phyloP scores from a whole-genome alignment of 2,888 invertebrate species.

The Bellardia pandia region DNA sequence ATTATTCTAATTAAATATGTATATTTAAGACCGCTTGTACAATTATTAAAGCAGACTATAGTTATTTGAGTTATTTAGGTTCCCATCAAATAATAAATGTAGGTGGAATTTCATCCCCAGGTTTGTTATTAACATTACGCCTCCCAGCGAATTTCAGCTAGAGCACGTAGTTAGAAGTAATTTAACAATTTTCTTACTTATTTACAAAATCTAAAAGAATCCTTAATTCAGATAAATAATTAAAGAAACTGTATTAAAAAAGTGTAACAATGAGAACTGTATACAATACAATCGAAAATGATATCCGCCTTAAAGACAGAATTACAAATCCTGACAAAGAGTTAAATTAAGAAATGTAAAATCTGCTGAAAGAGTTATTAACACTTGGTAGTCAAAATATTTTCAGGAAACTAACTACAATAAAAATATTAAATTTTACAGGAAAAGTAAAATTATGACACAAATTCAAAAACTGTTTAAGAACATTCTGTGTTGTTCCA shows the following conservation, averaged over 20 bases:
- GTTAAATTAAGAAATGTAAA: conserved; percentile 9
- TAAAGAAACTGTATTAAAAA: conserved; percentile 1
- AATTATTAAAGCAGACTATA: no score
- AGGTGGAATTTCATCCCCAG: no score
- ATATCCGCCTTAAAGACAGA: conserved; percentile 27
- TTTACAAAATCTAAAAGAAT: neutral
- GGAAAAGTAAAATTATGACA: conserved; percentile 73
- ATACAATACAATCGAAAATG: neutral
- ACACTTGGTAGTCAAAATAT: conserved; percentile 24
- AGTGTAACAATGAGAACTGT: neutral
- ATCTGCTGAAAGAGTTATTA: conserved; percentile 39
- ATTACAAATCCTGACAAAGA: neutral
- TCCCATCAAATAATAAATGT: no score
- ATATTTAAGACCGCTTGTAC: no score
- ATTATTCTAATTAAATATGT: no score
- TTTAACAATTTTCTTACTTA: neutral
- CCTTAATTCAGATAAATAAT: neutral
- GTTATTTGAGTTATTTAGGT: no score
- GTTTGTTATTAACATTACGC: no score
- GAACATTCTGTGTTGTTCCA: neutral
- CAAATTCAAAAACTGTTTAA: conserved; percentile 58
- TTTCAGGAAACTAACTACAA: neutral
- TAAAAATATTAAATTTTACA: conserved; percentile 56
- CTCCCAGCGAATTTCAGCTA: conserved; percentile 4
- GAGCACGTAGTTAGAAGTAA: neutral